phyloP scores from a whole-genome alignment of 2,113 vertebrate genomes.

The Passer montanus region DNA sequence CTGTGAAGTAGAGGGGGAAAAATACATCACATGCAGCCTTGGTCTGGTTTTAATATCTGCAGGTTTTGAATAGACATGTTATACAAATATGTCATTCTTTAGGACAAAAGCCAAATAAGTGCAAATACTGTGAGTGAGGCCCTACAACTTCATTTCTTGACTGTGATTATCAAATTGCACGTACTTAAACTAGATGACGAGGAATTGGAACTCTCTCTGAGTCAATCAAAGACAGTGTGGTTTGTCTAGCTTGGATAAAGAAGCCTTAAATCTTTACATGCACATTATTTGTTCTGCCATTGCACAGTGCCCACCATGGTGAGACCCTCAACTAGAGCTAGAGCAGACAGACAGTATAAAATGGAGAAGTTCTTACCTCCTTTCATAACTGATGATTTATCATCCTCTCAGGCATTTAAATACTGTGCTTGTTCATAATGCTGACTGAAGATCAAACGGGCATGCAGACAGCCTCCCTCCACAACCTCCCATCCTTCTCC shows the following conservation, averaged over 20 bases:
- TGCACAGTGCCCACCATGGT: not conserved
- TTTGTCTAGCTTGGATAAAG: not conserved
- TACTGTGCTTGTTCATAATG: conserved; percentile 1
- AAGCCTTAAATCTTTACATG: conserved; percentile 39
- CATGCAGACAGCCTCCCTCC: not conserved
- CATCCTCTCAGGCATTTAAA: conserved; percentile 17
- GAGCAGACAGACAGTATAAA: not conserved
- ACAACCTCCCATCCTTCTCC: not conserved
- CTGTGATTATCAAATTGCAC: not conserved
- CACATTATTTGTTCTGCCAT: not conserved
- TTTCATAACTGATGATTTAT: conserved; percentile 22
- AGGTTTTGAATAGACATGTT: conserved; percentile 14
- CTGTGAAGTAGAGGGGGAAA: not conserved
- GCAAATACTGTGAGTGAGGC: not conserved
- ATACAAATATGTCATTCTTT: conserved; percentile 46
- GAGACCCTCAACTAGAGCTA: not conserved
- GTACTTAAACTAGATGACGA: not conserved
- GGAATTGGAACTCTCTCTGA: not conserved
- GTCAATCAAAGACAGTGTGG: not conserved
- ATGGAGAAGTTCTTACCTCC: not conserved
- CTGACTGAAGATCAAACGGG: conserved; percentile 49
- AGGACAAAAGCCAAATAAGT: conserved; percentile 47
- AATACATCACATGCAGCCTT: not conserved
- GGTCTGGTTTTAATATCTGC: conserved; percentile 3
- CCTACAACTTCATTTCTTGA: not conserved